Evolutionary conservation across 2,113 vertebrate genomes (phyloP).

Genomic region (Macrotis lagotis): DNA sequence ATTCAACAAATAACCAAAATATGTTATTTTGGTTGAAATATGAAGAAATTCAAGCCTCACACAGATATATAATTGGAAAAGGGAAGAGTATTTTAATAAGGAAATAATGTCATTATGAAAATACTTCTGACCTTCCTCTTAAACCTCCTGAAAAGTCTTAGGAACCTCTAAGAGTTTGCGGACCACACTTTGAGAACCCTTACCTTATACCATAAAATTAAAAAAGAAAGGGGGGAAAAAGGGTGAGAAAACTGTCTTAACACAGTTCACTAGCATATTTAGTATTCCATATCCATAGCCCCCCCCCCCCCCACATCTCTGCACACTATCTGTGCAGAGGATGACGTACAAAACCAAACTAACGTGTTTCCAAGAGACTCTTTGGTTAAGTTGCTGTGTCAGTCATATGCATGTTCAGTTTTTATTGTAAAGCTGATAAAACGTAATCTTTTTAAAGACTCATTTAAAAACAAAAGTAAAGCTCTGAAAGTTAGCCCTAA

Average conservation of each 20-base stretch:
- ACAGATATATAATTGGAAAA: background rate
- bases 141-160: background rate
- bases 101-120: background rate
- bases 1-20: no score
- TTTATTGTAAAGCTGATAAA: background rate
- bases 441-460: background rate
- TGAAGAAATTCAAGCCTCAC: background rate
- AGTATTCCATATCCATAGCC: background rate
- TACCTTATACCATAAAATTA: background rate
- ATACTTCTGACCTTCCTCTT: background rate
- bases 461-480: background rate
- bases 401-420: background rate
- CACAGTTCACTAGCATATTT: background rate
- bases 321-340: background rate
- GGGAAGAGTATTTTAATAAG: background rate
- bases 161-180: background rate
- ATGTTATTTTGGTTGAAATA: background rate
- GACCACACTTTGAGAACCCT: no score
- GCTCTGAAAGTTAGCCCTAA: background rate
- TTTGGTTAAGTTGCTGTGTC: background rate
- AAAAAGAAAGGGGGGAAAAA: background rate
- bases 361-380: background rate
- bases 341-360: background rate
- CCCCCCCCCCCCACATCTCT: background rate
- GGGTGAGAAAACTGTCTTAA: background rate